Evolutionary conservation across 2,888 invertebrate genomes (phyloP), one percentile per base, ranked within the genome.

Genomic region (Colostygia pectinataria): DNA sequence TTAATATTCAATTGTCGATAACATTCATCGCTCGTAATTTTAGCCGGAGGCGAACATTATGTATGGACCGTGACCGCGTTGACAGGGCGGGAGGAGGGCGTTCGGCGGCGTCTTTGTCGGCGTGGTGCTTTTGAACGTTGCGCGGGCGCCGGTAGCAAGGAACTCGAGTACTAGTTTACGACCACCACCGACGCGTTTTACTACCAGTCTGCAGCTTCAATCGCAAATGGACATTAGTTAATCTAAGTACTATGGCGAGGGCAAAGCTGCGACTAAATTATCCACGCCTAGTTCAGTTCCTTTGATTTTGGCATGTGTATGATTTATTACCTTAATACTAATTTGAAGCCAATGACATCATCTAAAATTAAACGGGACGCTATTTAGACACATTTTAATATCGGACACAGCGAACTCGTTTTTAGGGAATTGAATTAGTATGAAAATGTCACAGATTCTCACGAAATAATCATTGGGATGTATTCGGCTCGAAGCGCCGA

Each of bases 101-200:
- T 62, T 57, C 53, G 54, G 76, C 83, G 83, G 80, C 74, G 61
- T 66, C 80, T 83, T 86, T 84, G 87, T 81, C 83, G 86, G 85
- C 70, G 70, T 58, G 57, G 57, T 49, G 59, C 83, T 88, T n/a
- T 87, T 88, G 87, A 86, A 77, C 68, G 68, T 48, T 74, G 79
- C 81, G 81, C 84, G 81, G 82, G 84, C 82, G 86, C 83, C 86
- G 72, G 80, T 78, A 79, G 82, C 77, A 66, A 51, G 66, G 67
- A 68, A 65, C 64, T 78, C 77, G 77, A 85, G 83, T 82, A 83
- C 81, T 77, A 80, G 84, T 89, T 88, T 88, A 88, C 79, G 86
- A 84, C 70, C 79, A 84, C 70, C 79, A 80, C 77, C 73, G 78
- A 71, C 79, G 72, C 71, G 64, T 83, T 86, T 87, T 83, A 86